Conservation (phyloP, 2,888 invertebrate genomes). For the Drosophila recens region DNA sequence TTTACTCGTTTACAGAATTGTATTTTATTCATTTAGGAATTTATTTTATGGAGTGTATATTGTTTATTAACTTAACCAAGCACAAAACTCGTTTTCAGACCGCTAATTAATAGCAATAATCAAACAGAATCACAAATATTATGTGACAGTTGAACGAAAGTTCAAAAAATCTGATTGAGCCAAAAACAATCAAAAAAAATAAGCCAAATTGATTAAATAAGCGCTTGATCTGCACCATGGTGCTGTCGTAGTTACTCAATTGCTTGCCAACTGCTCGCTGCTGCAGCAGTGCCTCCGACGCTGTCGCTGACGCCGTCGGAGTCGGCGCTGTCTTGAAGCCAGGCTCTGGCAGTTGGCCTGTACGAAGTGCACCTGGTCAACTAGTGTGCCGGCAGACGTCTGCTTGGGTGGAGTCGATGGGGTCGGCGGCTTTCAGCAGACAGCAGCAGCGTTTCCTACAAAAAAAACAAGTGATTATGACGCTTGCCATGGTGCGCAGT, state of each 20-base stretch:
- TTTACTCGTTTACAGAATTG: constrained; percentile 5
- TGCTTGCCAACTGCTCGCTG: constrained; percentile 82
- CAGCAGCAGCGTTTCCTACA: constrained; percentile 89
- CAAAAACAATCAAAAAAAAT: too few relatives aligned
- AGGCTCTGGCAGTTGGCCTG: constrained; percentile 88
- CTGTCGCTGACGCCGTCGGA: constrained; percentile 41
- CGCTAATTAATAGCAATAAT: background rate
- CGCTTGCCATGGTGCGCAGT: constrained; percentile 91
- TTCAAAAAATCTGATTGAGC: too few relatives aligned
- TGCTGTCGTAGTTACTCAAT: constrained; percentile 86
- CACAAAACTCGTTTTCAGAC: background rate
- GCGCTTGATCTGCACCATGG: constrained; percentile 91
- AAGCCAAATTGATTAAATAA: too few relatives aligned
- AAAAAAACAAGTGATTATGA: background rate
- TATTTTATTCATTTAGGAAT: constrained; percentile 15
- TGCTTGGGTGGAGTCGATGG: constrained; percentile 93
- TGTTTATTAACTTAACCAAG: background rate
- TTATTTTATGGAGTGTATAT: background rate
- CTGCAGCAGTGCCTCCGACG: constrained; percentile 71
- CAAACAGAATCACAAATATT: background rate
- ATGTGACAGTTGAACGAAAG: background rate
- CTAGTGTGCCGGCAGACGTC: constrained; percentile 88
- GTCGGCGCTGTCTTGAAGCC: constrained; percentile 87
- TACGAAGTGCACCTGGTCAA: constrained; percentile 88
- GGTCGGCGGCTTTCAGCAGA: constrained; percentile 97